phyloP scores from a whole-genome alignment of 2,113 vertebrate species.

The Apteryx owenii region DNA sequence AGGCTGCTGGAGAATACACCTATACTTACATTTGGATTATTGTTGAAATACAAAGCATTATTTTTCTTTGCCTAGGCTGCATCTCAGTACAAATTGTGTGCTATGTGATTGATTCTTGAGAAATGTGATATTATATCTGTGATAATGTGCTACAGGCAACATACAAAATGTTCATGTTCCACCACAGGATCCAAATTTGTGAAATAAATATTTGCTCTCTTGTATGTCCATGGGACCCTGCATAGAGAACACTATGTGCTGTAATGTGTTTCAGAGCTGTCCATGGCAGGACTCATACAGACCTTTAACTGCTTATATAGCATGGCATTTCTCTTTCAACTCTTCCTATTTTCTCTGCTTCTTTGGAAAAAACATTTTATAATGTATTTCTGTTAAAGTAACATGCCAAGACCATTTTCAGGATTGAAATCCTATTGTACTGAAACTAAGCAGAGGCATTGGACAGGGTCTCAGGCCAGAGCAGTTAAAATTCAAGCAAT shows the following conservation, averaged over 20 bases:
- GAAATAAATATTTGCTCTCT: constrained; percentile 70
- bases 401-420: neutral
- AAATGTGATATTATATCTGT: neutral
- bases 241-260: constrained; percentile 58
- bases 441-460: neutral
- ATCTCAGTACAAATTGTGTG: neutral
- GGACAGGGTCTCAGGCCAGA: neutral
- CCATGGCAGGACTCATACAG: neutral
- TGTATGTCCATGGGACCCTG: constrained; percentile 46
- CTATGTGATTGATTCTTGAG: constrained; percentile 27
- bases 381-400: neutral
- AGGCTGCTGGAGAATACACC: neutral
- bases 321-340: neutral
- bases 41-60: neutral
- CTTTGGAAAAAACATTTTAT: neutral
- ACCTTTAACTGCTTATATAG: neutral
- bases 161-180: constrained; percentile 60
- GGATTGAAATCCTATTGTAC: neutral
- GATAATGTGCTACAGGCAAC: constrained; percentile 40
- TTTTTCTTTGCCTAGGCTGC: neutral
- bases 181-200: constrained; percentile 30
- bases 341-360: neutral
- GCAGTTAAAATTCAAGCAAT: neutral
- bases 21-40: neutral
- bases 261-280: neutral